Evolutionary conservation across 92 coral and sea anemone genomes (phyloP).

Genomic region (Porites divaricata): DNA sequence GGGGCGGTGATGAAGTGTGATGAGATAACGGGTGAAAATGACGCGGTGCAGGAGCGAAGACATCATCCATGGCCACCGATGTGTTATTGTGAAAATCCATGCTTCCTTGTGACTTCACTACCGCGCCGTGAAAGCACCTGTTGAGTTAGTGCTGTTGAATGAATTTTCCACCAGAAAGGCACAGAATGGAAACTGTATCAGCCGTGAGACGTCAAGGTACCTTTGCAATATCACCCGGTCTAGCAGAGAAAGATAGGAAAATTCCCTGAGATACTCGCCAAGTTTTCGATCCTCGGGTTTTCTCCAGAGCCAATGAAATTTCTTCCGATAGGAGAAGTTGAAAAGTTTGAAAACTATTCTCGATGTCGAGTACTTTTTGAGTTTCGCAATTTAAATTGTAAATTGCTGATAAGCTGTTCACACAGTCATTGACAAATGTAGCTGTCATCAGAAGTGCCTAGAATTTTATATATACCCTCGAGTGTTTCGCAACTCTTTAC

Average conservation of each 20-base stretch:
- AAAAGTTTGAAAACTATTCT: not conserved
- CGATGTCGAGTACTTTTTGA: not conserved
- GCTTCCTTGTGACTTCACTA: slow-evolving; percentile 8
- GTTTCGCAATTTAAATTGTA: slow-evolving; percentile 1
- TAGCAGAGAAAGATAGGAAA: not conserved
- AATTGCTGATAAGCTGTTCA: slow-evolving; percentile 1
- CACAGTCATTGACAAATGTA: not conserved
- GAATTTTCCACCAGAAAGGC: slow-evolving; percentile 44
- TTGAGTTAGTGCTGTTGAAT: slow-evolving; percentile 27
- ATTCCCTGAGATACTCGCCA: not conserved
- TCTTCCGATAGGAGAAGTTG: not conserved
- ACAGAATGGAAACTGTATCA: not conserved
- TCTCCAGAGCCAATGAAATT: not conserved
- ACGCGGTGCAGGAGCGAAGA: slow-evolving; percentile 10
- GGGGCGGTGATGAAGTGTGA: not conserved
- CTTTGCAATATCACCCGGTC: not conserved
- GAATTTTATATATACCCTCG: slow-evolving; percentile 14
- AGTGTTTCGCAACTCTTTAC: slow-evolving; percentile 3
- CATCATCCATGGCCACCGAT: slow-evolving; percentile 18
- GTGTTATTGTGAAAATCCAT: slow-evolving; percentile 24
- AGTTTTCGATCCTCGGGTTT: not conserved
- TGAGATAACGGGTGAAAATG: not conserved
- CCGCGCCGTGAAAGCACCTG: slow-evolving; percentile 20
- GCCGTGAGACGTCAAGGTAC: not conserved
- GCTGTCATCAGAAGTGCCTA: not conserved